These are phyloP conservation scores for Myripristis jacobus DNA, from an alignment of 2,797 vertebrate species.

Conservation along the genomic window DNA sequence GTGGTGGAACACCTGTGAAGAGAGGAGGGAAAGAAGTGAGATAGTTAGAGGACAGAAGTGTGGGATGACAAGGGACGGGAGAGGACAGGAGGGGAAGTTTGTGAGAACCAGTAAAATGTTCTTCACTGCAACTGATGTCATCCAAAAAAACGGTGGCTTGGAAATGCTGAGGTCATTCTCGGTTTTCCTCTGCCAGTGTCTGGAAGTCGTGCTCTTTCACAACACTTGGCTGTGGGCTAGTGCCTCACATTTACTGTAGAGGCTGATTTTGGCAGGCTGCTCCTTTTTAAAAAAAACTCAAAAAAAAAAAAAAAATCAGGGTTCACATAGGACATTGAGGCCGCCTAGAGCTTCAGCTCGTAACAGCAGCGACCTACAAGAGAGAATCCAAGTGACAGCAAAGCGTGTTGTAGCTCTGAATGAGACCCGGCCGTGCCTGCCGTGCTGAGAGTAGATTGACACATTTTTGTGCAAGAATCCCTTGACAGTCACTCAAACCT, in stretches of 20 bases:
- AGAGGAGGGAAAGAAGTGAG: background rate
- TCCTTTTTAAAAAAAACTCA: background rate
- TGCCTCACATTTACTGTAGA: constrained; percentile 38
- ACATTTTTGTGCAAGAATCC: constrained; percentile 63
- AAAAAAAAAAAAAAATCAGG: background rate
- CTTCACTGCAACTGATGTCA: constrained; percentile 55
- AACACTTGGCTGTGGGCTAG: constrained; percentile 19
- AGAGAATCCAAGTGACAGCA: constrained; percentile 30
- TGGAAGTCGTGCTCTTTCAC: constrained; percentile 43
- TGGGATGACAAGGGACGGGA: background rate
- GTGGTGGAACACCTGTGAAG: constrained; percentile 35
- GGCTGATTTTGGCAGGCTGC: constrained; percentile 38
- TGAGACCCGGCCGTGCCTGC: constrained; percentile 5
- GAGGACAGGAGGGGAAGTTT: constrained; percentile 16
- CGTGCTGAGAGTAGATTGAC: constrained; percentile 49
- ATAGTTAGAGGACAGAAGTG: constrained; percentile 4
- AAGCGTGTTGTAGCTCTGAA: background rate
- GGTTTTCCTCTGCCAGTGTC: constrained; percentile 45
- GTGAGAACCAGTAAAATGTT: constrained; percentile 32
- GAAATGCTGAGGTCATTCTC: constrained; percentile 67
- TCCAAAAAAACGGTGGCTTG: constrained; percentile 49
- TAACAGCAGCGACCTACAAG: constrained; percentile 56
- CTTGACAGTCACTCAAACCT: constrained; percentile 66
- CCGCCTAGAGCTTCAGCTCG: constrained; percentile 33
- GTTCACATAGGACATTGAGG: constrained; percentile 60